phyloP scores from a whole-genome alignment of 2,888 invertebrate genomes.

The Anthophora plumipes region DNA sequence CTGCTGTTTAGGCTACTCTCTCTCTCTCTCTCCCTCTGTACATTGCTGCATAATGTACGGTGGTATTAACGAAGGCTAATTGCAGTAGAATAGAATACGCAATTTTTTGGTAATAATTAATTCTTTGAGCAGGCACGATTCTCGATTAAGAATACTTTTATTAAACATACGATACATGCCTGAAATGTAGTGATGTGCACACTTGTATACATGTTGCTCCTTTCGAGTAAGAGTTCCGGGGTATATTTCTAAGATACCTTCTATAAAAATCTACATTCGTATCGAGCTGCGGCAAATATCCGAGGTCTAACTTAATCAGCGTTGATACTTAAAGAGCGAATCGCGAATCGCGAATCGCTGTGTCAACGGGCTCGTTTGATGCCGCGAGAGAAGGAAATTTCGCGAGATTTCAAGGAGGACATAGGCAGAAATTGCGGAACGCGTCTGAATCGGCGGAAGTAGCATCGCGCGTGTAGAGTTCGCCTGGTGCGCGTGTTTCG shows the following conservation, averaged over 20 bases:
- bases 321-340: not conserved
- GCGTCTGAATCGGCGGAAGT: constrained; percentile 15
- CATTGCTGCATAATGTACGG: not conserved
- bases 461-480: constrained; percentile 23
- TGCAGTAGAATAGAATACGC: not conserved
- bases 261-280: no score
- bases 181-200: no score
- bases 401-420: not conserved
- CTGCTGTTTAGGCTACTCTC: not conserved
- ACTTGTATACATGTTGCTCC: no score
- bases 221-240: no score
- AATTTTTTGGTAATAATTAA: no score
- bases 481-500: constrained; percentile 44
- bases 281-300: no score
- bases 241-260: no score
- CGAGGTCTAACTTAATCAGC: no score
- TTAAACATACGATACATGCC: no score
- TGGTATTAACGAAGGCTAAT: not conserved
- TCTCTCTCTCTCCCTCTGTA: no score
- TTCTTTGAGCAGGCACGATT: no score
- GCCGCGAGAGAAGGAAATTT: constrained; percentile 3
- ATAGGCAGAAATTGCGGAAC: not conserved
- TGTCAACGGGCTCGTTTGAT: not conserved
- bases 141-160: no score
- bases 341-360: not conserved